Conservation (phyloP, 2,797 vertebrate species). For the Alcedo quadribrachys region DNA sequence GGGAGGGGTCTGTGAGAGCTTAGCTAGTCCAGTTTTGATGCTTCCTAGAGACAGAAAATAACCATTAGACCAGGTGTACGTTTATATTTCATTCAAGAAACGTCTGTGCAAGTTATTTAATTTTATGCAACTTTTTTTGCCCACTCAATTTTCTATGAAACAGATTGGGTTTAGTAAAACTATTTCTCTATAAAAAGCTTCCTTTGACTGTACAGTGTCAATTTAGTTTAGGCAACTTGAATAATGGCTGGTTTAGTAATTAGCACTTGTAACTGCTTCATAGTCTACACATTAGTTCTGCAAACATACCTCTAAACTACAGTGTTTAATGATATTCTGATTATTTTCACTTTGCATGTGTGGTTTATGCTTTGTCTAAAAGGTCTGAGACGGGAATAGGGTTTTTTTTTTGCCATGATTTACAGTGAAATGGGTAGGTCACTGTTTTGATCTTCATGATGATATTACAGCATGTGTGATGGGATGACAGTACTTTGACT, state of each 20-base stretch:
- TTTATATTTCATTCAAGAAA: neutral
- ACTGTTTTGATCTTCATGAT: neutral
- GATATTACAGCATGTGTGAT: rapidly evolving
- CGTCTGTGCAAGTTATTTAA: neutral
- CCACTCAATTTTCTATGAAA: neutral
- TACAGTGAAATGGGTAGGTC: neutral
- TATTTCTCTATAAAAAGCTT: neutral
- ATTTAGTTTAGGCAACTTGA: slow-evolving; percentile 8
- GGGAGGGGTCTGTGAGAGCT: neutral
- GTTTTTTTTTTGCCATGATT: neutral
- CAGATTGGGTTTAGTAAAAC: neutral
- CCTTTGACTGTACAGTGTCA: neutral
- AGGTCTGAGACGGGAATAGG: neutral
- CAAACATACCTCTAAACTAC: neutral
- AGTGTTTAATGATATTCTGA: neutral
- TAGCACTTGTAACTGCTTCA: neutral
- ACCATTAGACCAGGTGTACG: neutral
- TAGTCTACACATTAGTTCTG: neutral
- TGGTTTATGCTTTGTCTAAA: neutral
- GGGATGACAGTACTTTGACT: neutral
- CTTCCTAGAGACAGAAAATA: neutral
- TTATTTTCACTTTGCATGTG: neutral
- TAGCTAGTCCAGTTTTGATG: neutral
- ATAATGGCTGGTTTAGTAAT: neutral
- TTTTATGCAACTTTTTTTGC: neutral